phyloP scores from a whole-genome alignment of 2,888 invertebrate genomes.

The Tryphoninae sp. region DNA sequence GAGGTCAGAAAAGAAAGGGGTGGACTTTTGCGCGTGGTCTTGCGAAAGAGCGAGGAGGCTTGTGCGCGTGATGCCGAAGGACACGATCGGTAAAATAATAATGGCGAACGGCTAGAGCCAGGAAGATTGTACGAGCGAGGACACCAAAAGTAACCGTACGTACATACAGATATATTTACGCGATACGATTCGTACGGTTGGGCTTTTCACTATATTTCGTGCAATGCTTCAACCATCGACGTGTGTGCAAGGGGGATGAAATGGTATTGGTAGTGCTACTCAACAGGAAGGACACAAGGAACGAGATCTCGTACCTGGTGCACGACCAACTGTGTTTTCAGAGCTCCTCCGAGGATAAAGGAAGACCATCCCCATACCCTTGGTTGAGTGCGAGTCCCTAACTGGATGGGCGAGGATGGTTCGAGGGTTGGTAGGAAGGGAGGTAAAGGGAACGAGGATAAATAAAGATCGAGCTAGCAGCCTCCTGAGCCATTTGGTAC shows the following conservation, averaged over 20 bases:
- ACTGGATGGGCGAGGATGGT: constrained; percentile 1
- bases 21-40: constrained; percentile 26
- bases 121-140: constrained; percentile 57
- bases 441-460: constrained; percentile 54
- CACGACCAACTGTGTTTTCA: constrained; percentile 51
- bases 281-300: constrained; percentile 28
- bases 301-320: constrained; percentile 45
- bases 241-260: constrained; percentile 25
- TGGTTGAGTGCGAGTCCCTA: constrained; percentile 34
- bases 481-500: constrained; percentile 46
- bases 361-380: constrained; percentile 13
- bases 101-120: constrained; percentile 64
- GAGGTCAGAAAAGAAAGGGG: constrained; percentile 51
- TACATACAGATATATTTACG: not conserved
- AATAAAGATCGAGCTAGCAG: constrained; percentile 59
- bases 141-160: constrained; percentile 57
- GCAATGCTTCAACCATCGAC: not conserved
- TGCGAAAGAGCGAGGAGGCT: constrained; percentile 14
- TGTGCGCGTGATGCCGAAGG: constrained; percentile 47
- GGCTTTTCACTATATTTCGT: constrained; percentile 18
- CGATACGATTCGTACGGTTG: not conserved
- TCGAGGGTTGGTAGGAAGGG: constrained; percentile 24
- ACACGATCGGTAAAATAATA: constrained; percentile 76
- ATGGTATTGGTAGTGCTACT: constrained; percentile 8
- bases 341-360: constrained; percentile 54